phyloP scores from a whole-genome alignment of 2,797 vertebrate genomes.

The Muraenolepis orangiensis region DNA sequence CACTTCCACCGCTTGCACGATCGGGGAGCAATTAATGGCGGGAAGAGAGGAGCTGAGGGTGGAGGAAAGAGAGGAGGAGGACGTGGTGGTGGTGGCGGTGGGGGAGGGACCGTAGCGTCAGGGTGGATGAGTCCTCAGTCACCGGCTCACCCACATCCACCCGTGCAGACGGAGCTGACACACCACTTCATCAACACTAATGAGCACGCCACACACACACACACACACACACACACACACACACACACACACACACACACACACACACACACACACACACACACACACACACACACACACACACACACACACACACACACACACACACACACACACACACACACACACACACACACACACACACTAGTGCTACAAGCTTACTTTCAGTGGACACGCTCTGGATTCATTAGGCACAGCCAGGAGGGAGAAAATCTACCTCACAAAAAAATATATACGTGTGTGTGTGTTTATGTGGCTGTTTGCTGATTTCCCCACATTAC shows the following conservation, averaged over 20 bases:
- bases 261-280: conserved; percentile 69
- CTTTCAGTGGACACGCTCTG: conserved; percentile 68
- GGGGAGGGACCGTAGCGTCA: conserved; percentile 52
- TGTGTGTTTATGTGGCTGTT: too few species aligned
- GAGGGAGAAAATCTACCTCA: conserved; percentile 34
- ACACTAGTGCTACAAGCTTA: conserved; percentile 73
- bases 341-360: conserved; percentile 61
- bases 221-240: conserved; percentile 65
- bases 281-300: conserved; percentile 64
- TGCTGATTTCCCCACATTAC: too few species aligned
- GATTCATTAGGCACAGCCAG: conserved; percentile 72
- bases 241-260: conserved; percentile 67
- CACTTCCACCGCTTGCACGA: background rate
- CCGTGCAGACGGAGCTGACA: conserved; percentile 62
- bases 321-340: conserved; percentile 68
- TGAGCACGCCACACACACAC: conserved; percentile 71
- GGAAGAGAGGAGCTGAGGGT: background rate
- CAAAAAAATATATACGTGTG: background rate
- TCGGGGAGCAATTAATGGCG: background rate
- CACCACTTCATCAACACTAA: conserved; percentile 74
- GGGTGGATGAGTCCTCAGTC: conserved; percentile 60
- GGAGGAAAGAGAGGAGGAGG: too few species aligned
- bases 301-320: conserved; percentile 72
- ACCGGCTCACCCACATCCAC: conserved; percentile 65
- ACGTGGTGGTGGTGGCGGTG: too few species aligned